These are phyloP conservation scores for Limosa lapponica DNA, from an alignment of 2,797 vertebrate genomes.

Conservation along the genomic window DNA sequence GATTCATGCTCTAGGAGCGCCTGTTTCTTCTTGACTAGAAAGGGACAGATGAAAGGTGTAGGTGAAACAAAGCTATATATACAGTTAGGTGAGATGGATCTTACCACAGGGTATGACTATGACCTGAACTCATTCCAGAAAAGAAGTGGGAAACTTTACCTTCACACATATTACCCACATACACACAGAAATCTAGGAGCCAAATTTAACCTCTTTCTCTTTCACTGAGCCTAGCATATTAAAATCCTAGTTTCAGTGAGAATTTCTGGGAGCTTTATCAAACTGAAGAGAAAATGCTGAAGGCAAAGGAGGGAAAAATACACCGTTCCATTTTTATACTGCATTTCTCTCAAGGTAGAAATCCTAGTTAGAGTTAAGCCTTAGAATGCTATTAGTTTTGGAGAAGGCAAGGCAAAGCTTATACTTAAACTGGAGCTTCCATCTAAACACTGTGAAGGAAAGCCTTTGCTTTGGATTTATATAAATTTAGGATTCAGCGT, in stretches of 20 bases:
- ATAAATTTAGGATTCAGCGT: not conserved
- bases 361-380: not conserved
- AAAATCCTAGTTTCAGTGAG: not conserved
- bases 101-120: not conserved
- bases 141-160: not conserved
- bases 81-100: not conserved
- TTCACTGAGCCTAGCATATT: not conserved
- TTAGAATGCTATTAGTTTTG: not conserved
- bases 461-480: not conserved
- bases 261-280: not conserved
- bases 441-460: not conserved
- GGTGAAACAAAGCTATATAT: not conserved
- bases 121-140: not conserved
- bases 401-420: not conserved
- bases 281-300: not conserved
- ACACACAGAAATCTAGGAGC: not conserved
- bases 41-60: not conserved
- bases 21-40: not conserved
- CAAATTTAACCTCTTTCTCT: not conserved
- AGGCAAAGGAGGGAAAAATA: not conserved
- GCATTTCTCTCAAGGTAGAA: not conserved
- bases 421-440: not conserved
- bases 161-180: not conserved
- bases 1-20: not conserved
- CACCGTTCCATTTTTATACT: not conserved